phyloP scores from a whole-genome alignment of 2,888 invertebrate species.

The Zygothrica quintamaculata region DNA sequence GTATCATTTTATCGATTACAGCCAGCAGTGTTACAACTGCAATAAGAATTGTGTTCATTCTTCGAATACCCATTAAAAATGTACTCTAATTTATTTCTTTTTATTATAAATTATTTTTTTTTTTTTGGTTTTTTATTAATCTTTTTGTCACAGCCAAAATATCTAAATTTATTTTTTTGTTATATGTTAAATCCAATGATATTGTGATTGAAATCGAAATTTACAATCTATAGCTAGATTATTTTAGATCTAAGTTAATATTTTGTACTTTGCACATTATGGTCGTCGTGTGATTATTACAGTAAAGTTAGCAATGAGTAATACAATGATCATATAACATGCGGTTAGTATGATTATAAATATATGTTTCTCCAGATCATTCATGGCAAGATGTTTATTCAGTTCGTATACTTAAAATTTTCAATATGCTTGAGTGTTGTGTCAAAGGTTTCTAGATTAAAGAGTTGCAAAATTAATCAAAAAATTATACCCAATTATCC shows the following conservation, averaged over 20 bases:
- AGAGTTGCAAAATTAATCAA: too few relatives aligned
- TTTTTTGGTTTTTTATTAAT: not conserved
- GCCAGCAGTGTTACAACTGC: conserved; percentile 29
- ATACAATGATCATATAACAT: conserved; percentile 9
- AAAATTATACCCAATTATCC: too few relatives aligned
- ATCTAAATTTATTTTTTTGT: too few relatives aligned
- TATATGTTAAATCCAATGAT: too few relatives aligned
- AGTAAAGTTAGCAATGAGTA: conserved; percentile 6
- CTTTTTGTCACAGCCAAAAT: too few relatives aligned
- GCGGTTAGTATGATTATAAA: conserved; percentile 10
- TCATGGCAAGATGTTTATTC: conserved; percentile 6
- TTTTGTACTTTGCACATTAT: too few relatives aligned
- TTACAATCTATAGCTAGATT: too few relatives aligned
- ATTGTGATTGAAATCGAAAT: too few relatives aligned
- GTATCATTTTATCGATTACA: conserved; percentile 29
- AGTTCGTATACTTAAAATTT: too few relatives aligned
- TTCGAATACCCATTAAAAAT: conserved; percentile 9
- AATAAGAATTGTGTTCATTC: not conserved
- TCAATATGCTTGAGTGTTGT: too few relatives aligned
- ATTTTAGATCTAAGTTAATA: too few relatives aligned
- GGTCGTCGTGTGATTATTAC: too few relatives aligned
- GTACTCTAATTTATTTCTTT: not conserved
- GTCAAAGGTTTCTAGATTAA: conserved; percentile 1
- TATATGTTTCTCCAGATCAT: conserved; percentile 17
- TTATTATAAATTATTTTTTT: not conserved